A percentile compares a stretch with the other conserved stretches of the same genome.
These are phyloP conservation scores for Pachypsylla venusta DNA, from an alignment of 1,140 invertebrate species.

Conservation along the genomic window DNA sequence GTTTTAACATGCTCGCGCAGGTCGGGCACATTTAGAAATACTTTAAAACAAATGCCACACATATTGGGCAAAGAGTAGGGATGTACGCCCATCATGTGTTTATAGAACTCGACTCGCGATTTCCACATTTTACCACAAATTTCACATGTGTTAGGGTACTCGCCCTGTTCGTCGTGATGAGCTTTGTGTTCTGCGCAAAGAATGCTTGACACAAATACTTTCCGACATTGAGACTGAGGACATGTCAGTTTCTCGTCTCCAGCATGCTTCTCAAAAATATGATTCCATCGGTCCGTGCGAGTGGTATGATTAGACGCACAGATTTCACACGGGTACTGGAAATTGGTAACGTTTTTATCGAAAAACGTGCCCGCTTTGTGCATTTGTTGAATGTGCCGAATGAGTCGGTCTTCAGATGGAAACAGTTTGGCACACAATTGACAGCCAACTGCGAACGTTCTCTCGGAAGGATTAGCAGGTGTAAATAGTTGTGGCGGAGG, in stretches of 20 bases:
- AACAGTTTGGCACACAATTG: conserved; percentile 36
- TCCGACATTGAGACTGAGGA: conserved; percentile 32
- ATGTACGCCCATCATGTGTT: conserved; percentile 40
- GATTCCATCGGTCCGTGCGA: conserved; percentile 39
- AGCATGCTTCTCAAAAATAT: conserved; percentile 33
- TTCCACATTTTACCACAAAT: conserved; percentile 39
- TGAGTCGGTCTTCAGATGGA: conserved; percentile 34
- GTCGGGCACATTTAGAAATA: conserved; percentile 34
- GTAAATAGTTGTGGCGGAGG: not conserved
- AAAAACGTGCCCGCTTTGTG: conserved; percentile 24
- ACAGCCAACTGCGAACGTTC: conserved; percentile 26
- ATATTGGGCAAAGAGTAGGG: conserved; percentile 37
- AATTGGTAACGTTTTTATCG: conserved; percentile 24
- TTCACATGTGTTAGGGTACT: conserved; percentile 27
- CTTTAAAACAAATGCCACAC: conserved; percentile 39
- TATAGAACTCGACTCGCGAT: conserved; percentile 39
- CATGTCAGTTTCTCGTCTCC: conserved; percentile 33
- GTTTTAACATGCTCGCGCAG: conserved; percentile 33
- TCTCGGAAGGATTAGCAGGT: not conserved
- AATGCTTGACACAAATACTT: conserved; percentile 36
- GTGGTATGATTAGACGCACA: conserved; percentile 36
- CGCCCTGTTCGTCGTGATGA: conserved; percentile 35
- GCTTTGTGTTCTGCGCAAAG: conserved; percentile 33
- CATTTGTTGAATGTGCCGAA: conserved; percentile 35
- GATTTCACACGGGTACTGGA: conserved; percentile 37